phyloP scores from a whole-genome alignment of 1,140 invertebrate species.

The Drosophila quadrilineata region DNA sequence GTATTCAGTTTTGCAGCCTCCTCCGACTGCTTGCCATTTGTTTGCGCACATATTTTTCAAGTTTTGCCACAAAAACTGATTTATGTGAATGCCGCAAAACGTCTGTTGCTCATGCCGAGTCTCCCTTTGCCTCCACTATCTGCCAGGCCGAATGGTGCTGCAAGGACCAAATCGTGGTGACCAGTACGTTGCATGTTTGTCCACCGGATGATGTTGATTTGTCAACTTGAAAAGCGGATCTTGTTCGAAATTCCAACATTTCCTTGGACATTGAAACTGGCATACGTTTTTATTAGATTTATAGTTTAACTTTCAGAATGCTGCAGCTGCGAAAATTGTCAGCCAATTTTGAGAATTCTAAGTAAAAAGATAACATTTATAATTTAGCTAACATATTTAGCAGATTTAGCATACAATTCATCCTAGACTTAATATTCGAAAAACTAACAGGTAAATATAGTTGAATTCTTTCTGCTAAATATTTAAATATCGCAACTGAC shows the following conservation, averaged over 20 bases:
- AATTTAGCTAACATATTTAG: background rate
- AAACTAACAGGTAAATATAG: background rate
- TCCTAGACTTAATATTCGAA: slow-evolving; percentile 21
- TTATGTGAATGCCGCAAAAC: slow-evolving; percentile 59
- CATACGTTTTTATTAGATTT: slow-evolving; percentile 48
- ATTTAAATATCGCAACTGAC: background rate
- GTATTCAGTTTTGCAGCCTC: slow-evolving; percentile 31
- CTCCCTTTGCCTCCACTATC: background rate
- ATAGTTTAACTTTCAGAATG: slow-evolving; percentile 16
- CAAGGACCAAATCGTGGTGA: slow-evolving; percentile 9
- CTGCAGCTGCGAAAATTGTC: background rate
- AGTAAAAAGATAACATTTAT: slow-evolving; percentile 3
- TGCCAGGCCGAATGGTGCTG: background rate
- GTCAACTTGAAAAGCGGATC: slow-evolving; percentile 77
- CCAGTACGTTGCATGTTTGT: slow-evolving; percentile 46
- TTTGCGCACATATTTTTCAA: slow-evolving; percentile 73
- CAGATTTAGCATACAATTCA: slow-evolving; percentile 37
- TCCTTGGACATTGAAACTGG: slow-evolving; percentile 51
- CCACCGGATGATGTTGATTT: slow-evolving; percentile 74
- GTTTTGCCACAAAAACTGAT: slow-evolving; percentile 74
- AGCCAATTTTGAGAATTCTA: background rate
- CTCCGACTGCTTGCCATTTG: slow-evolving; percentile 54
- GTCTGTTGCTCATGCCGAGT: slow-evolving; percentile 20
- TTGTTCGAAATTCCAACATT: slow-evolving; percentile 63
- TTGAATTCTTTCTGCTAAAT: background rate